These are phyloP conservation scores for Psix sp. DNA, from an alignment of 1,140 invertebrate genomes.

Conservation along the genomic window DNA sequence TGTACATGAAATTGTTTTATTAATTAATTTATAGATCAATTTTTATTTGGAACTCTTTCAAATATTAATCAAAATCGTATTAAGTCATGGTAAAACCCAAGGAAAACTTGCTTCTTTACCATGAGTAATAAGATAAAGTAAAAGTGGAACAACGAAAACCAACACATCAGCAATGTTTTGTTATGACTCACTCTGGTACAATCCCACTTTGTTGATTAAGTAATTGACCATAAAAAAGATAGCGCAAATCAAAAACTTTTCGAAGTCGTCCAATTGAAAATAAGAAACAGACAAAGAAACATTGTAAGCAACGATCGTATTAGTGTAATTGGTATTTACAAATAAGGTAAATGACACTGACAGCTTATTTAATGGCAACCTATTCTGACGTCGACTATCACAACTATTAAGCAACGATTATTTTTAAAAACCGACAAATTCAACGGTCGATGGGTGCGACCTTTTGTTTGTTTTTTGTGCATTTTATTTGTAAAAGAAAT, in stretches of 20 bases:
- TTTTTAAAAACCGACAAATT: neutral
- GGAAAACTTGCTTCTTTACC: no score
- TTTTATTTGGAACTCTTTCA: no score
- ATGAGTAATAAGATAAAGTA: slow-evolving; percentile 3
- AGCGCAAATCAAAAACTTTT: neutral
- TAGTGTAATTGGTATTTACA: slow-evolving; percentile 39
- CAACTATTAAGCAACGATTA: neutral
- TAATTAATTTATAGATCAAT: no score
- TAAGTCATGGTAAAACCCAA: no score
- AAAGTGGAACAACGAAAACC: slow-evolving; percentile 24
- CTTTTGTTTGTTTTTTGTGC: neutral
- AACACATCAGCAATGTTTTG: slow-evolving; percentile 25
- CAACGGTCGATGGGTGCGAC: neutral
- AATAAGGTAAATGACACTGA: slow-evolving; percentile 42
- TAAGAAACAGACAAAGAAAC: neutral
- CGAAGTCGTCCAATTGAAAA: neutral
- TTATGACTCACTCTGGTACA: slow-evolving; percentile 29
- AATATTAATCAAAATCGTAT: no score
- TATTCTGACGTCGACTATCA: neutral
- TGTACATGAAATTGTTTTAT: no score
- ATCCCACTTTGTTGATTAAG: slow-evolving; percentile 12
- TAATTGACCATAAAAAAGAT: no score
- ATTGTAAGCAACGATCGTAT: slow-evolving; percentile 4
- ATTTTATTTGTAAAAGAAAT: neutral
- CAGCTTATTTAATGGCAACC: slow-evolving; percentile 7